Conservation (phyloP, 2,797 vertebrate genomes). For the Mormyrus proboscirostris region DNA sequence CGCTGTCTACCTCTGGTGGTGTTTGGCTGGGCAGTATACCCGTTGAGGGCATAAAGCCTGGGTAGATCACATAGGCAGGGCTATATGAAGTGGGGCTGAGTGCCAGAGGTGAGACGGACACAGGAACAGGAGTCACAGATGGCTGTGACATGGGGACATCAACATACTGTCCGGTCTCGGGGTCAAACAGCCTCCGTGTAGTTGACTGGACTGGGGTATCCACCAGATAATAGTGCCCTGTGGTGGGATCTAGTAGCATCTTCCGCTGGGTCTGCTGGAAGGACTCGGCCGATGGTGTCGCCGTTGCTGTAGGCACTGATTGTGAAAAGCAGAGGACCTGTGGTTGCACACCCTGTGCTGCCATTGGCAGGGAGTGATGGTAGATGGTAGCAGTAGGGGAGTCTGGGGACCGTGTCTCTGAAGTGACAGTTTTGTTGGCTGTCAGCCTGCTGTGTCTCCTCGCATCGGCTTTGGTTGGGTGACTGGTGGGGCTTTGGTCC, state of each 20-base stretch:
- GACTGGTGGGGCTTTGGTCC: not conserved
- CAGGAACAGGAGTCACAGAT: constrained; percentile 52
- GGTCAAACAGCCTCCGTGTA: constrained; percentile 83
- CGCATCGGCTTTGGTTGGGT: constrained; percentile 32
- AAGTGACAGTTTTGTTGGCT: constrained; percentile 43
- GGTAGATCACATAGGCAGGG: constrained; percentile 67
- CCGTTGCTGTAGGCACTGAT: constrained; percentile 35
- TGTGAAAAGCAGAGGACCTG: constrained; percentile 67
- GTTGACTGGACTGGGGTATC: constrained; percentile 75
- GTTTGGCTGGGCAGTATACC: constrained; percentile 39
- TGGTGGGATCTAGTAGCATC: constrained; percentile 86
- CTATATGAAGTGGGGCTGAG: constrained; percentile 65
- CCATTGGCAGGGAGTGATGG: constrained; percentile 57
- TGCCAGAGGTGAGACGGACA: constrained; percentile 61
- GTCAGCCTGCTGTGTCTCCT: constrained; percentile 40
- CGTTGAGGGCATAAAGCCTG: constrained; percentile 38
- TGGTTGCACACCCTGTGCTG: constrained; percentile 49
- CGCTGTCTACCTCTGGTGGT: constrained; percentile 14
- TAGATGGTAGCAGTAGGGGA: constrained; percentile 58
- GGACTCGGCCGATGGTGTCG: constrained; percentile 50
- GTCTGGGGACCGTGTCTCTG: constrained; percentile 45
- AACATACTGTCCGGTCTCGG: constrained; percentile 87
- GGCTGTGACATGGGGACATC: constrained; percentile 72
- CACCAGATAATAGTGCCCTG: constrained; percentile 91
- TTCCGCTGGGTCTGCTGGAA: constrained; percentile 76